Base-by-base conservation (phyloP, 2,797 vertebrate genomes). In the Erethizon dorsatum region DNA sequence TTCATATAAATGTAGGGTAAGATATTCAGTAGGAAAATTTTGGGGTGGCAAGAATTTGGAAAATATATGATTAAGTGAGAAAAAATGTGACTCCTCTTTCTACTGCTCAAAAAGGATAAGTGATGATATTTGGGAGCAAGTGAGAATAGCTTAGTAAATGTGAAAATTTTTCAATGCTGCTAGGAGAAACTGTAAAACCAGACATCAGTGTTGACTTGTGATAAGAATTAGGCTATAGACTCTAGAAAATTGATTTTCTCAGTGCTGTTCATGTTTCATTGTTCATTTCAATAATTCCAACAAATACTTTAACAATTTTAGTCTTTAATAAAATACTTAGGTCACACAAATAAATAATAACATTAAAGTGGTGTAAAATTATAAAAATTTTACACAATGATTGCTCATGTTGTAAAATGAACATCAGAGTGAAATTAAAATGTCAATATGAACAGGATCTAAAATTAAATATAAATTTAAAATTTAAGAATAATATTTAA, bases 31-130 rank as follows among this genome's bases (percentile, higher is more conserved):
- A 89, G 71, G 33, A 92, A 97, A 94, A 10, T 4, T 71, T 0
- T 94, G 79, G 59, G 80, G 8, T 94, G 84, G 57, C n/a, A 94
- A 33, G 2, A 56, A 96, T 83, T 95, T 94, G 87, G 94, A 88
- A 89, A 95, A 83, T 88, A 86, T 86, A 83, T 92, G 37, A 95
- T 22, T 52, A 96, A 87, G 80, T 94, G 95, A 94, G 92, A 97
- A 96, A 56, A 96, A 95, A 88, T 31, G 90, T 95, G 88, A 96
- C 78, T 94, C 61, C 8, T 92, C 17, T 82, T 90, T 96, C 61
- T 78, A 78, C 45, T 90, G 89, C 57, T 95, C 52, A 79, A 63
- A 50, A 88, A 86, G 88, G 33, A 17, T 86, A 92, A 83, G 69
- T 95, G 88, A 69, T 96, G 95, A 96, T 79, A 91, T 90, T 97